Evolutionary conservation across 2,797 vertebrate genomes (phyloP), one percentile per base, ranked within the genome.

Genomic region (Anomalospiza imberbis): DNA sequence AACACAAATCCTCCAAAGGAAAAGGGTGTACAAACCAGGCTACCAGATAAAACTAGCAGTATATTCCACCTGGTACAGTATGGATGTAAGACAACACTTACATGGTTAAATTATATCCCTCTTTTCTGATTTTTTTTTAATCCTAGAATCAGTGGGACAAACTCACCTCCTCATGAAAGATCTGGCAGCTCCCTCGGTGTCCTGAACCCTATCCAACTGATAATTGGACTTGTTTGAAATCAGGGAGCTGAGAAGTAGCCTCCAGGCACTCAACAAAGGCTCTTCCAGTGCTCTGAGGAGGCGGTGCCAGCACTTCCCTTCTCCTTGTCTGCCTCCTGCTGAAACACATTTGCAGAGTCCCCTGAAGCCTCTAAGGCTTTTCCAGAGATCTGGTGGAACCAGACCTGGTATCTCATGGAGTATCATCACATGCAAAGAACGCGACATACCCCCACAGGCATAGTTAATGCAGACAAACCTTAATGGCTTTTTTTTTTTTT

Each of bases 141-240:
- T 78, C 32, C 25, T 42, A 36, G 42, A 85, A 81, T 85, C 42
- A 63, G 12, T 38, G 55, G 76, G 74, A 96, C 76, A 91, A 86
- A 88, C 62, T 89, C 47, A 86, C 12, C 22, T 63, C 58, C 32
- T 92, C 88, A 91, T 90, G 81, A 97, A 96, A 95, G 93, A 92
- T 31, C 85, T 97, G 96, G 96, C 96, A 96, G 82, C 90, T 96
- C 84, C 68, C 92, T 95, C 65, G 4, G 11, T 94, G 84, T 93
- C 20, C 93, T 97, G 97, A 96, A 97, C 32, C 19, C 54, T 68
- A 51, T 96, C 96, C 97, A 97, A 94, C 65, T 89, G 89, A 96
- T 97, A 97, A 97, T 97, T 97, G 95, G 9, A 90, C 75, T 83
- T 83, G 68, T 96, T 96, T 97, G 96, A 97, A 97, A 96, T 92